Evolutionary conservation across 2,113 vertebrate genomes (phyloP).

Genomic region (Phasianus colchicus): DNA sequence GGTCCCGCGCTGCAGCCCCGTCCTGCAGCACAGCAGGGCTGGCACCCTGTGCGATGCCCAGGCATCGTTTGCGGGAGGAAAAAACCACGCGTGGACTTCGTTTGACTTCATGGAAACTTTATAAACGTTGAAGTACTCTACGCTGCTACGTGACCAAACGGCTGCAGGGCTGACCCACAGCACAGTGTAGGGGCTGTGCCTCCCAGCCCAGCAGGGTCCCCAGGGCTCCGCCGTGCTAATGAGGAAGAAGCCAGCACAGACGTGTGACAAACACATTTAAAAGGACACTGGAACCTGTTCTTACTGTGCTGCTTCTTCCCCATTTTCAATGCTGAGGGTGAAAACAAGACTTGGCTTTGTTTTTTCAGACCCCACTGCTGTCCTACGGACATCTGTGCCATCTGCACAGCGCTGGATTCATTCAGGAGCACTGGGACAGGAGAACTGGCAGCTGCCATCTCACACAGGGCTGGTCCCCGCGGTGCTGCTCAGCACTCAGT

Average conservation of each 20-base stretch:
- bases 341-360: accelerated
- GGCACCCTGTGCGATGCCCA: accelerated
- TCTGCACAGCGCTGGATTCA: accelerated
- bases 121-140: constrained; percentile 27
- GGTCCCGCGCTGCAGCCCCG: accelerated
- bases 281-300: background rate
- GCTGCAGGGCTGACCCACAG: background rate
- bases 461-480: accelerated
- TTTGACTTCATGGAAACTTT: constrained; percentile 30
- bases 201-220: background rate
- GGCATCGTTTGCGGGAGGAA: accelerated
- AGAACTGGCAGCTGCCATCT: background rate
- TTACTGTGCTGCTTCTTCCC: background rate
- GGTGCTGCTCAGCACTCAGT: background rate
- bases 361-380: background rate
- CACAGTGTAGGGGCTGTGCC: background rate
- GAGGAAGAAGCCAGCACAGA: background rate
- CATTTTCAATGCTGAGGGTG: background rate
- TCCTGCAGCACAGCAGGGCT: background rate
- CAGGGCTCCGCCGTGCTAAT: background rate
- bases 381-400: background rate
- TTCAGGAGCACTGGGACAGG: accelerated
- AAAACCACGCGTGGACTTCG: background rate
- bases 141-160: background rate
- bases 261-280: background rate